These are phyloP conservation scores for Eumaeus atala DNA, from an alignment of 1,140 invertebrate genomes.

Conservation along the genomic window DNA sequence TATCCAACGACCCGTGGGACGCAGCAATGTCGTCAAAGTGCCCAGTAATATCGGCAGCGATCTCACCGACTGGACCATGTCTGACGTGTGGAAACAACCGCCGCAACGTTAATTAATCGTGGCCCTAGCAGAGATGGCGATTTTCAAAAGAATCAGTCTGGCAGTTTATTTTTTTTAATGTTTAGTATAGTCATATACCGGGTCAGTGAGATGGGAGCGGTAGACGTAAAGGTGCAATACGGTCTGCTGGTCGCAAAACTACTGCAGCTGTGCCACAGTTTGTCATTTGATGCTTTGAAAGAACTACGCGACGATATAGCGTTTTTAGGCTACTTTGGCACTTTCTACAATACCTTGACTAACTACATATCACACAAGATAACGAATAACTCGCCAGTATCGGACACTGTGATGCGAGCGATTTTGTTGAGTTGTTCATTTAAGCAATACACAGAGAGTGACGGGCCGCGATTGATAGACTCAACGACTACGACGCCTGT, in stretches of 20 bases:
- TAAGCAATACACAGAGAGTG: conserved; percentile 10
- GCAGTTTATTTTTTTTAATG: too few relatives aligned
- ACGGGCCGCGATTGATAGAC: not conserved
- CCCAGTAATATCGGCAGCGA: conserved; percentile 12
- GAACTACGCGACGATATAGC: too few relatives aligned
- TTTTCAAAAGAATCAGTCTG: not conserved
- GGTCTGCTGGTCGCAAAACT: too few relatives aligned
- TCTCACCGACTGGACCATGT: conserved; percentile 11
- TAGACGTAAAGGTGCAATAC: too few relatives aligned
- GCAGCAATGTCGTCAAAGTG: conserved; percentile 10
- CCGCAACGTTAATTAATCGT: not conserved
- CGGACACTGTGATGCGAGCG: conserved; percentile 5
- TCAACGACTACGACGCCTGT: not conserved
- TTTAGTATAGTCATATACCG: too few relatives aligned
- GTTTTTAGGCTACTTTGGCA: too few relatives aligned
- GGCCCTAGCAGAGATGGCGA: not conserved
- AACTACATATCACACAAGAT: not conserved
- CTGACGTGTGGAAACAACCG: conserved; percentile 7
- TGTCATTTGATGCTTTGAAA: too few relatives aligned
- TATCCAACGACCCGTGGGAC: conserved; percentile 11
- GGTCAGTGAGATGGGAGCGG: too few relatives aligned
- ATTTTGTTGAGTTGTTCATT: conserved; percentile 12
- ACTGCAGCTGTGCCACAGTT: too few relatives aligned
- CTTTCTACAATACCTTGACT: not conserved
- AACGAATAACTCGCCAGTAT: not conserved